Conservation (phyloP, 2,113 vertebrate species). For the Oceanodroma tethys region DNA sequence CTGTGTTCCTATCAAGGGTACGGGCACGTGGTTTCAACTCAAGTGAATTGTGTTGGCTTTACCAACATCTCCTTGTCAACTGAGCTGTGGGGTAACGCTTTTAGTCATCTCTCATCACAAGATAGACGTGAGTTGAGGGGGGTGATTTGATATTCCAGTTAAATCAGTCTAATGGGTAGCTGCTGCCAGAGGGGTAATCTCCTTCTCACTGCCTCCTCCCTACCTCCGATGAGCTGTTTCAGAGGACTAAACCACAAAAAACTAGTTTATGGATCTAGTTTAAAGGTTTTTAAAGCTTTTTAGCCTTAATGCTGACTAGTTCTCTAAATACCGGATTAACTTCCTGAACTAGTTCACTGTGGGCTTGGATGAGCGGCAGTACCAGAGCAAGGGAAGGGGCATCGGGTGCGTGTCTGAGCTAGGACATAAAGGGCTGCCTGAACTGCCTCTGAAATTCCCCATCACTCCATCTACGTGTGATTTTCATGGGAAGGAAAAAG, state of each 20-base stretch:
- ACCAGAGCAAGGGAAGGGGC: not conserved
- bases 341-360: not conserved
- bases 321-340: not conserved
- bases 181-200: not conserved
- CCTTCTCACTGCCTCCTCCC: not conserved
- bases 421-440: not conserved
- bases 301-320: not conserved
- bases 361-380: not conserved
- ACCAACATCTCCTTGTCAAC: fast-evolving
- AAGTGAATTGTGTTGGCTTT: not conserved
- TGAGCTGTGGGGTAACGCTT: not conserved
- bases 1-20: not conserved
- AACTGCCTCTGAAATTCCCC: not conserved
- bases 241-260: not conserved
- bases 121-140: fast-evolving
- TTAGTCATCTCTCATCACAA: not conserved
- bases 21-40: not conserved
- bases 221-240: not conserved
- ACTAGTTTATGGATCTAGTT: not conserved
- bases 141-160: not conserved
- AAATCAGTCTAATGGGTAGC: not conserved
- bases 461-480: not conserved
- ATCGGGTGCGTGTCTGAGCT: fast-evolving
- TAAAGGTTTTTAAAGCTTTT: not conserved
- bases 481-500: not conserved